Base-by-base conservation (phyloP, 2,113 vertebrate genomes). In the Platysteira castanea region DNA sequence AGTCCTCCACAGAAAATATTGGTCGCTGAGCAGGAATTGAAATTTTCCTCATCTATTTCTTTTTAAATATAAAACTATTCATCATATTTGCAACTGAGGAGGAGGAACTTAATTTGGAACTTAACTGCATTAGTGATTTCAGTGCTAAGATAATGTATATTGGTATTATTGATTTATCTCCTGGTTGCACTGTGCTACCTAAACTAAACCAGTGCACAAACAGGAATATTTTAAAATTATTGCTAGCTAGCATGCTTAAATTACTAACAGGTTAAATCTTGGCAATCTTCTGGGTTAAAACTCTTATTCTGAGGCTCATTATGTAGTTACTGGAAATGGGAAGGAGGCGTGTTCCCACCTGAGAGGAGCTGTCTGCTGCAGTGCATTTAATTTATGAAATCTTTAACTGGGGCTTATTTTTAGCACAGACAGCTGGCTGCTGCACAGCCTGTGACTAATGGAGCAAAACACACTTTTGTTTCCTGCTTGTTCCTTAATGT, bases 401-500 rank as follows among this genome's bases (percentile, higher is more conserved):
- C 96, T 97, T 94, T 35, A 93, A 49, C 86, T 68, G 83, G 67
- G 87, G 60, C n/a, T 20, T 98, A 98, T 98, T 98, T 98, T 97
- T 98, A 97, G 97, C 93, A 52, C 94, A 92, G 78, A 96, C 98
- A 98, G 96, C 97, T 98, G 98, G 93, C 95, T 98, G 97, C 77
- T 97, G 56, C 73, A 44, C 96, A 97, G 97, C 91, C 95, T 96
- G 94, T 96, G 97, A 96, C 98, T 98, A 95, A 97, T 94, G 89
- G 97, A 97, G 97, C 95, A 91, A 97, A 98, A 85, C 89, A 91
- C 86, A 63, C 95, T 97, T 96, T 88, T 96, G 96, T 97, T 97
- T 96, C 87, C 10, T 42, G 91, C 83, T 90, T 90, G 91, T 90
- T 95, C 93, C 93, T 96, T 97, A 92, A 95, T 91, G 87, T 94